Evolutionary conservation across 2,113 vertebrate genomes (phyloP).

Genomic region (Podarcis cretensis): DNA sequence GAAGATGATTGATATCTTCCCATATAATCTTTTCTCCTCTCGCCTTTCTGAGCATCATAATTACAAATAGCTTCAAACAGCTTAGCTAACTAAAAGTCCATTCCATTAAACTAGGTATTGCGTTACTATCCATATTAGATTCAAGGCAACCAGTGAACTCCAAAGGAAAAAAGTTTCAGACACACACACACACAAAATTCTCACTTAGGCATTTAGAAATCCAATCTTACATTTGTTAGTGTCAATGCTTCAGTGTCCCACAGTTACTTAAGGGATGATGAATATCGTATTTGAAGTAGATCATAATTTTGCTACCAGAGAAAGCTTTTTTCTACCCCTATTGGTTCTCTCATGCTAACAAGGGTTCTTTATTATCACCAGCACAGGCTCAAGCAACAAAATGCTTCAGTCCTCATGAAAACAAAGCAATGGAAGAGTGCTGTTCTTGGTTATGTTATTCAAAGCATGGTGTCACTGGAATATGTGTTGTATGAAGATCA

Average conservation of each 20-base stretch:
- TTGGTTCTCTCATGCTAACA: rapidly evolving
- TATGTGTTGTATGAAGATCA: neutral
- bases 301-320: neutral
- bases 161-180: neutral
- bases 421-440: no score
- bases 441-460: rapidly evolving
- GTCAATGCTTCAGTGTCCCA: neutral
- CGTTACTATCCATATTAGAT: neutral
- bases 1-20: neutral
- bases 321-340: neutral
- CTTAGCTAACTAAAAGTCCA: neutral
- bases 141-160: neutral
- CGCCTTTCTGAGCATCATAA: neutral
- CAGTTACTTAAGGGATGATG: neutral
- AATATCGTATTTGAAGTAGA: neutral
- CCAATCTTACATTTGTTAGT: neutral
- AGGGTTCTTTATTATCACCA: rapidly evolving
- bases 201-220: neutral
- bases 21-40: neutral
- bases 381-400: neutral
- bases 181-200: neutral
- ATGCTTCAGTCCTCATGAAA: neutral
- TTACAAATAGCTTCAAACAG: neutral
- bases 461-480: neutral
- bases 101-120: neutral